A percentile compares a stretch with the other conserved stretches of the same genome.
phyloP scores from a whole-genome alignment of 2,888 invertebrate species.

The Dioctria linearis region DNA sequence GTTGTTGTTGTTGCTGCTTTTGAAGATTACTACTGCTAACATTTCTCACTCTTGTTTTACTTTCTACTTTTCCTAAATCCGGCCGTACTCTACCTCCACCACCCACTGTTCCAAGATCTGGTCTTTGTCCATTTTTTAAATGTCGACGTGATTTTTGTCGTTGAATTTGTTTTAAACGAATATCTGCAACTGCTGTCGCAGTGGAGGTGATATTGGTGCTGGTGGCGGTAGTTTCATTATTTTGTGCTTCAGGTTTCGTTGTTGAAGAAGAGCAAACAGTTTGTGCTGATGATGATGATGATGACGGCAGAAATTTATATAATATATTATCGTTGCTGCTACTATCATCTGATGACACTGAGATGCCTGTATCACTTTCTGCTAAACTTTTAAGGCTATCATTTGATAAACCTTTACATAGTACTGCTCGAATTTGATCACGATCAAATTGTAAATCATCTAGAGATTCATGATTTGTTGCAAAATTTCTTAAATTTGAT shows the following conservation, averaged over 20 bases:
- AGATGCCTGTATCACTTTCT: conserved; percentile 48
- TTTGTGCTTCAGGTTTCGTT: conserved; percentile 60
- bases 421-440: conserved; percentile 66
- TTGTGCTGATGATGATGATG: conserved; percentile 60
- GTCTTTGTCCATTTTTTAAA: conserved; percentile 73
- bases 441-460: conserved; percentile 72
- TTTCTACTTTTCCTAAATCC: conserved; percentile 64
- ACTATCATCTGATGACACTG: conserved; percentile 19
- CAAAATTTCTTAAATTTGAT: conserved; percentile 78
- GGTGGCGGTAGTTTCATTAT: conserved; percentile 61
- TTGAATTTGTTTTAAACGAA: conserved; percentile 72
- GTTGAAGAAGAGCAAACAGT: conserved; percentile 60
- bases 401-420: conserved; percentile 65
- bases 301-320: background rate
- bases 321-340: background rate
- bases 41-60: conserved; percentile 60
- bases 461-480: conserved; percentile 69
- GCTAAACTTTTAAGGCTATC: conserved; percentile 60
- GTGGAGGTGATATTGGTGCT: too few species aligned
- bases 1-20: conserved; percentile 56
- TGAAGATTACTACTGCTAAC: conserved; percentile 53
- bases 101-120: conserved; percentile 75
- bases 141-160: conserved; percentile 72
- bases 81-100: conserved; percentile 69
- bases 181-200: conserved; percentile 66